Evolutionary conservation across 2,113 vertebrate species (phyloP).

Genomic region (Dicaeum eximium): DNA sequence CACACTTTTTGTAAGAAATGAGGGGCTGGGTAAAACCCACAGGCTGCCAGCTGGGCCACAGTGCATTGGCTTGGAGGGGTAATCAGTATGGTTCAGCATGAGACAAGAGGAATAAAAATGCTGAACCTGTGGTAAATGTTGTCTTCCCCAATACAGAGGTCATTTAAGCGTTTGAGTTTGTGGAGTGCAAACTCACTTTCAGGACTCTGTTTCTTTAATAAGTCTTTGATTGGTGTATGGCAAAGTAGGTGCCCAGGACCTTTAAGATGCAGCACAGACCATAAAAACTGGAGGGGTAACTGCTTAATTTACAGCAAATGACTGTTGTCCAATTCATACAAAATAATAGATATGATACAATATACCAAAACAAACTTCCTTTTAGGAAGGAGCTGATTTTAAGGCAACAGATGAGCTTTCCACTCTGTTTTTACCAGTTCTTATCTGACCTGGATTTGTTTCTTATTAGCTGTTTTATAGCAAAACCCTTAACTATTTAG

Average conservation of each 20-base stretch:
- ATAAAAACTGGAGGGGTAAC: neutral
- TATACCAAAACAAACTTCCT: neutral
- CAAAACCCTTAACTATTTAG: neutral
- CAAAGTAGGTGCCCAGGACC: neutral
- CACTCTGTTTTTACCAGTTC: neutral
- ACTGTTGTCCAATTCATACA: neutral
- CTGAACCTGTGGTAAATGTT: neutral
- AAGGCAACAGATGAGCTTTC: neutral
- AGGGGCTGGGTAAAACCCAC: neutral
- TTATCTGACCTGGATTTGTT: neutral
- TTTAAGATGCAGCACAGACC: neutral
- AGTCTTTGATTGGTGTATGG: neutral
- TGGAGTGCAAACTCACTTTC: neutral
- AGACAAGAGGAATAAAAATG: neutral
- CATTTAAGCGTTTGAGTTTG: neutral
- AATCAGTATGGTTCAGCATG: neutral
- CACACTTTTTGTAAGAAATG: neutral
- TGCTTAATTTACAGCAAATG: neutral
- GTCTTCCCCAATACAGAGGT: neutral
- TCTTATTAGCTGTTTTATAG: neutral
- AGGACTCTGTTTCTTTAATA: neutral
- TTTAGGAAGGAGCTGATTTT: neutral
- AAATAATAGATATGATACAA: neutral
- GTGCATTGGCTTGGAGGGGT: neutral
- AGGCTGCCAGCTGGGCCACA: neutral